Evolutionary conservation across 1,140 invertebrate genomes (phyloP), one percentile per base, ranked within the genome.

Genomic region (Zaprionus nigranus): DNA sequence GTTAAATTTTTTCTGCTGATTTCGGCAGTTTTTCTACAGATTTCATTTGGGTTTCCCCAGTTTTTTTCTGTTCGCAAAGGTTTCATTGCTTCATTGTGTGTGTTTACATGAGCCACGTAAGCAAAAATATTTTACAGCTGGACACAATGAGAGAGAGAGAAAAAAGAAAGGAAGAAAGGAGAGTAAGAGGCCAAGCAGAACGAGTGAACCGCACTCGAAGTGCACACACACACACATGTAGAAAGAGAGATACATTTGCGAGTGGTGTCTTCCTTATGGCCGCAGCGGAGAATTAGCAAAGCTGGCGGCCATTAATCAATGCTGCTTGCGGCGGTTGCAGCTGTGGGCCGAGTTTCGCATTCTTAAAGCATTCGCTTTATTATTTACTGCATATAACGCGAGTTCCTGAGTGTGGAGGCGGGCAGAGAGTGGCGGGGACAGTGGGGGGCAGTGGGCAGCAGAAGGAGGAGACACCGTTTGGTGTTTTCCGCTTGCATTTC

Each of bases 1-100:
- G 86, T 85, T 78, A 82, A 82, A 82, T 78, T 57, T 78, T 90
- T 78, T 82, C 24, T 74, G 83, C 74, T 82, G 76, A 80, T 90
- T 85, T 90, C 58, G 71, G 67, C 57, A 86, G 65, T 72, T 75
- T 68, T 71, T 70, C 40, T 58, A 53, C 51, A 63, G 40, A 68
- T 74, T 69, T 69, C 22, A 54, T 46, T 67, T 61, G 34, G 20
- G 2, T 51, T 56, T 20, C 20, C 56, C 13, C 67, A 1, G 13
- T 2, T n/a, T 54, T 57, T 34, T 34, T 43, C 57, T 28, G 62
- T 51, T 20, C 22, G 46, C 20, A 22, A 49, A 22, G 53, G 53
- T 56, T 64, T 64, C 49, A 54, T 54, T 64, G 62, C 40, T 17
- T 66, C 34, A 58, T 26, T 49, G 17, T 36, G 26, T 71, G 68